Conservation (phyloP, 1,140 invertebrate species). For the Neodiprion pinetum region DNA sequence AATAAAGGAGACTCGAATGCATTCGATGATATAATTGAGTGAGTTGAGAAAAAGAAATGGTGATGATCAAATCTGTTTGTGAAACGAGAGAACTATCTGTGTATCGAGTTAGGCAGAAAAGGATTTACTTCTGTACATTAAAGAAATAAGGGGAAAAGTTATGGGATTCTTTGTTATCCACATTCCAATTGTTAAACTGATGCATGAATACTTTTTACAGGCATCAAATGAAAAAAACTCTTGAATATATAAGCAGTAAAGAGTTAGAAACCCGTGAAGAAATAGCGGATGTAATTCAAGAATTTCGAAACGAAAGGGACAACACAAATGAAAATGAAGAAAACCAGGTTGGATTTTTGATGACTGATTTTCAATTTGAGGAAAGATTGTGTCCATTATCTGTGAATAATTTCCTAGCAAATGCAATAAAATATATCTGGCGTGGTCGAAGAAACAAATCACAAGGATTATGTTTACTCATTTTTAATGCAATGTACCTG, state of each 20-base stretch:
- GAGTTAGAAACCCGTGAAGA: conserved; percentile 47
- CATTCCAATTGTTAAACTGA: conserved; percentile 27
- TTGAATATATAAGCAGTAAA: conserved; percentile 47
- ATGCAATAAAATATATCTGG: neutral
- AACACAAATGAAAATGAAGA: conserved; percentile 35
- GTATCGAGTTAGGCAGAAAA: too few relatives aligned
- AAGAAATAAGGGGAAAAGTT: conserved; percentile 16
- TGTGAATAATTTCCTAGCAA: neutral
- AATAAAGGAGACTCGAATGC: conserved; percentile 67
- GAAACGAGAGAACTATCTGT: too few relatives aligned
- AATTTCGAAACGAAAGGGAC: conserved; percentile 40
- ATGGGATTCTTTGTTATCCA: conserved; percentile 13
- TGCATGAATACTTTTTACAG: conserved; percentile 37
- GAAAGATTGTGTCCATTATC: conserved; percentile 3
- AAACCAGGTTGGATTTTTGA: conserved; percentile 23
- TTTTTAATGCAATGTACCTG: neutral
- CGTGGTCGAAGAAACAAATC: neutral
- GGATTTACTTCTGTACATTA: too few relatives aligned
- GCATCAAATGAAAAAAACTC: conserved; percentile 56
- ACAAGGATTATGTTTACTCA: neutral
- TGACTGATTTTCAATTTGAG: neutral
- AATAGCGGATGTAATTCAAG: conserved; percentile 50
- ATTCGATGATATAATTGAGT: conserved; percentile 57
- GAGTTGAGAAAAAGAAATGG: conserved; percentile 27
- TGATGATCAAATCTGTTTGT: too few relatives aligned